Conservation (phyloP, 2,888 invertebrate species). For the Pristionchus japonicus region DNA sequence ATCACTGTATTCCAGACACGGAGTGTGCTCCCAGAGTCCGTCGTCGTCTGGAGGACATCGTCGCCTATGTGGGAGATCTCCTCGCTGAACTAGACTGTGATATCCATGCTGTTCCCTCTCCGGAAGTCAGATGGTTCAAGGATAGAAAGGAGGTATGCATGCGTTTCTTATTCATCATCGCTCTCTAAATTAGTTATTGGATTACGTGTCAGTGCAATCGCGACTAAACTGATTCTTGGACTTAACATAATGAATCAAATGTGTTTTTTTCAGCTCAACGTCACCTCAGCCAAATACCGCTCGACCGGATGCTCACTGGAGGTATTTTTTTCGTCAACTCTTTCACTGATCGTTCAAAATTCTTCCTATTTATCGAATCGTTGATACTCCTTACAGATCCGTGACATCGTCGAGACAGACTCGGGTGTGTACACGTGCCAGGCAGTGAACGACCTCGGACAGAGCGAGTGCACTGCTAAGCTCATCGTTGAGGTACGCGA, state of each 20-base stretch:
- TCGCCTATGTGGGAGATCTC: slow-evolving; percentile 70
- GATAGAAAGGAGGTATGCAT: slow-evolving; percentile 45
- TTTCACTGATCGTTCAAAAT: background rate
- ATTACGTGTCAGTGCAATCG: too few relatives aligned
- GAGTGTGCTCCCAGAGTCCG: slow-evolving; percentile 75
- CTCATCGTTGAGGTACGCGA: slow-evolving; percentile 58
- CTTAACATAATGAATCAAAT: background rate
- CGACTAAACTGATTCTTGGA: too few relatives aligned
- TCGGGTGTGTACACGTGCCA: slow-evolving; percentile 87
- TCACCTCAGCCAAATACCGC: slow-evolving; percentile 74
- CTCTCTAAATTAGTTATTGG: too few relatives aligned
- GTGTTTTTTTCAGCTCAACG: slow-evolving; percentile 58
- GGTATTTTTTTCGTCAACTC: background rate
- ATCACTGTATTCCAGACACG: slow-evolving; percentile 60
- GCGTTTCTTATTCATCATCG: too few relatives aligned
- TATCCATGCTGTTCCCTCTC: slow-evolving; percentile 74
- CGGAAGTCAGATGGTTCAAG: slow-evolving; percentile 71
- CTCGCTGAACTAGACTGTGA: slow-evolving; percentile 75
- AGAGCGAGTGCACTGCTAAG: slow-evolving; percentile 83
- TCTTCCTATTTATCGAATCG: background rate
- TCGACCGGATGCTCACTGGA: slow-evolving; percentile 79
- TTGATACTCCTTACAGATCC: slow-evolving; percentile 76
- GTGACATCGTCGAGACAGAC: slow-evolving; percentile 91
- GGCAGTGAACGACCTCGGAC: slow-evolving; percentile 87
- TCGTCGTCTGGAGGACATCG: slow-evolving; percentile 75